Conservation (phyloP, 2,113 vertebrate genomes). For the Hippotragus niger region DNA sequence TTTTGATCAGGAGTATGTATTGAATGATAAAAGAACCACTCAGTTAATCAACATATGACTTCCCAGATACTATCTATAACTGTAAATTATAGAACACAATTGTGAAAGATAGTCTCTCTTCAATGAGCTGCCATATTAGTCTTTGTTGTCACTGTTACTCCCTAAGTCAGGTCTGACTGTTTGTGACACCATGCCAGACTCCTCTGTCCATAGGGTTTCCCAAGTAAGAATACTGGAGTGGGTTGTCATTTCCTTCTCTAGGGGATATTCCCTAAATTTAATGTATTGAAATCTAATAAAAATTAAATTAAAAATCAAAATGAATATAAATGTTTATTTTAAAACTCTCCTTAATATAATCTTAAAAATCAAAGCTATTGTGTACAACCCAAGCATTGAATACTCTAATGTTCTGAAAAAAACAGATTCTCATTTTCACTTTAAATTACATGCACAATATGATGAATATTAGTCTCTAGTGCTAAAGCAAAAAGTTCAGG, state of each 20-base stretch:
- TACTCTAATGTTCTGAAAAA: neutral
- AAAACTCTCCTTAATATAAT: slow-evolving; percentile 9
- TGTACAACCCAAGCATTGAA: neutral
- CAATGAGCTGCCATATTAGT: neutral
- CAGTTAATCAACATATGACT: neutral
- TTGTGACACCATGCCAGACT: neutral
- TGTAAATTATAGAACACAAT: neutral
- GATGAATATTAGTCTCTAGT: slow-evolving; percentile 80
- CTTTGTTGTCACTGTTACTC: neutral
- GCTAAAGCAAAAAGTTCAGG: slow-evolving; percentile 72
- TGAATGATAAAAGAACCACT: slow-evolving; percentile 15
- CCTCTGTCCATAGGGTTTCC: neutral
- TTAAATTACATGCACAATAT: slow-evolving; percentile 73
- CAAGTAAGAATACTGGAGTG: neutral
- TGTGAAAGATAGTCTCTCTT: neutral
- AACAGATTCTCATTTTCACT: slow-evolving; percentile 67
- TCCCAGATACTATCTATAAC: neutral
- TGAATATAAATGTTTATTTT: slow-evolving; percentile 1
- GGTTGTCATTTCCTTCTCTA: neutral
- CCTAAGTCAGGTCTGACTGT: neutral
- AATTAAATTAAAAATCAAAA: slow-evolving; percentile 22
- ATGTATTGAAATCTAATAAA: neutral
- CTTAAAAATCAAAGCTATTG: neutral
- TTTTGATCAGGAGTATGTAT: neutral
- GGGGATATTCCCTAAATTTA: neutral